These are phyloP conservation scores for Chlorops oryzae DNA, from an alignment of 1,140 invertebrate species.

Conservation along the genomic window DNA sequence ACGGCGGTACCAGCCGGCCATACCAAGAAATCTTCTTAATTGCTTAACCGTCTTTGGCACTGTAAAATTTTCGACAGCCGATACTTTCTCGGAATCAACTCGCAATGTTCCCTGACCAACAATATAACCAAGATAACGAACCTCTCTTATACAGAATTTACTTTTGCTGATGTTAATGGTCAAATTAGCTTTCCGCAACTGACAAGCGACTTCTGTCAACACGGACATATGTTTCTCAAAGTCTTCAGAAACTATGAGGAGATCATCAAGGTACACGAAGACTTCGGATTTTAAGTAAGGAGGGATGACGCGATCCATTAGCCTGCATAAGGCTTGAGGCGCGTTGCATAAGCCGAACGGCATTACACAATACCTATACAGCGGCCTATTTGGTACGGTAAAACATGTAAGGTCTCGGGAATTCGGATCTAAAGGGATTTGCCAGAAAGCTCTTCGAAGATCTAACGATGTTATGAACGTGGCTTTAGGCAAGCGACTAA, in stretches of 20 bases:
- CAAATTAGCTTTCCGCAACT: neutral
- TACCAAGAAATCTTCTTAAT: conserved; percentile 45
- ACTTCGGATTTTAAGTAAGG: conserved; percentile 31
- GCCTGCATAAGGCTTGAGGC: too few species aligned
- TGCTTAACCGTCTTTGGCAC: conserved; percentile 25
- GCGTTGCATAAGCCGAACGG: too few species aligned
- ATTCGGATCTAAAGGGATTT: conserved; percentile 12
- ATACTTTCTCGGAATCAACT: neutral
- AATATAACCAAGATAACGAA: neutral
- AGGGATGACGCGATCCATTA: too few species aligned
- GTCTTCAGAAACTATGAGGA: neutral
- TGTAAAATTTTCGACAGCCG: conserved; percentile 19
- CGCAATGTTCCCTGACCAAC: neutral
- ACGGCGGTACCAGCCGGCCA: conserved; percentile 44
- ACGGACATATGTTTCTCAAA: conserved; percentile 3
- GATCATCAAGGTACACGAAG: conserved; percentile 7
- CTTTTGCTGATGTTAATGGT: neutral
- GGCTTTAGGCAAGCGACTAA: conserved; percentile 10
- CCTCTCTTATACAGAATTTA: neutral
- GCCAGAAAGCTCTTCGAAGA: too few species aligned
- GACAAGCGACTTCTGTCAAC: neutral
- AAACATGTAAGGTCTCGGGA: conserved; percentile 43
- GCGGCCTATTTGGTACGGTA: too few species aligned
- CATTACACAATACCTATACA: too few species aligned
- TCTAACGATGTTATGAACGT: conserved; percentile 19